A percentile compares a stretch with the other conserved stretches of the same genome.
Conservation (phyloP, 2,113 vertebrate species). For the Loxodonta africana region DNA sequence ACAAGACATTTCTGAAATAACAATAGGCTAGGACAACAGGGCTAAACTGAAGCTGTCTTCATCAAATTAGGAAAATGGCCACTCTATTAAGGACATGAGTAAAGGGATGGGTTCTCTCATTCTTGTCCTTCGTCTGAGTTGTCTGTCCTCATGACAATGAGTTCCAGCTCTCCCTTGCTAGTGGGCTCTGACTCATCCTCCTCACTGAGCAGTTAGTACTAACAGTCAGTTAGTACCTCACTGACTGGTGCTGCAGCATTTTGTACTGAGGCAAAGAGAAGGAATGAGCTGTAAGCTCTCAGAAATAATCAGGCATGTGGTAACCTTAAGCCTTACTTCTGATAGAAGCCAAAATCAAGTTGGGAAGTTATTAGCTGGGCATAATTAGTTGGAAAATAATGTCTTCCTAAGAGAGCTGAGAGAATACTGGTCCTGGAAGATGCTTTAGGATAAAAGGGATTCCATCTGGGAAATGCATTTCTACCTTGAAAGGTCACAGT, state of each 20-base stretch:
- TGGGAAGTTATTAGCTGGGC: neutral
- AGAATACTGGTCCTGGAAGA: neutral
- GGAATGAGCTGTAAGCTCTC: neutral
- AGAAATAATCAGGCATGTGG: neutral
- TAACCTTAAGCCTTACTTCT: constrained; percentile 9
- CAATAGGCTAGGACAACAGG: neutral
- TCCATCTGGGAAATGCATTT: neutral
- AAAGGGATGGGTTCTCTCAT: neutral
- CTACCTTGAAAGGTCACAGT: neutral
- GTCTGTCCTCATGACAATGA: neutral
- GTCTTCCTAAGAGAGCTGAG: neutral
- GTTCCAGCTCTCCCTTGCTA: neutral
- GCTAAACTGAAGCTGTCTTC: neutral
- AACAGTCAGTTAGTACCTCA: neutral
- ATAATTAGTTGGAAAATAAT: neutral
- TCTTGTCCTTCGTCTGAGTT: neutral
- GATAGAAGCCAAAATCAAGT: neutral
- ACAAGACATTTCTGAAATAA: neutral
- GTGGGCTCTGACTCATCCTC: neutral
- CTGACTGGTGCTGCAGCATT: neutral
- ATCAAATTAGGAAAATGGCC: neutral
- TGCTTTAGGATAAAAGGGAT: neutral
- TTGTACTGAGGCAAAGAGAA: constrained; percentile 24
- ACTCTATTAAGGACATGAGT: neutral
- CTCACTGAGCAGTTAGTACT: neutral